These are phyloP conservation scores for Bubalus kerabau DNA, from an alignment of 2,113 vertebrate species.

Conservation along the genomic window DNA sequence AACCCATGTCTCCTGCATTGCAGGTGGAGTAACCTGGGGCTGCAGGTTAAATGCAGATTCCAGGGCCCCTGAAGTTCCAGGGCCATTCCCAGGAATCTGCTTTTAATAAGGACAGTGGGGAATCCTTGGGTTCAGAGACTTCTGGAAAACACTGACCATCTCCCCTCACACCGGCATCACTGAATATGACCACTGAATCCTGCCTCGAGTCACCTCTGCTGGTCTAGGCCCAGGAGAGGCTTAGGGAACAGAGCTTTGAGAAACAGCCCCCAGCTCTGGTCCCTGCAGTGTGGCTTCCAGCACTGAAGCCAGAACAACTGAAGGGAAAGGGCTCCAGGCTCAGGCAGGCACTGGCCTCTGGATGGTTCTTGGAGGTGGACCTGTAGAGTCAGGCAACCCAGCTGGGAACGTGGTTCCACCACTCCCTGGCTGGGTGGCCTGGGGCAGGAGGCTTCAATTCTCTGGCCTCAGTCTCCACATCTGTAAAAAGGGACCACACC, in stretches of 20 bases:
- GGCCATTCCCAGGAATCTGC: not conserved
- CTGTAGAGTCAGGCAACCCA: no score
- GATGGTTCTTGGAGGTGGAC: not conserved
- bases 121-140: not conserved
- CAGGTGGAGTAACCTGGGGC: not conserved
- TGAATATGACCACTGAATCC: not conserved
- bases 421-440: not conserved
- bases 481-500: not conserved
- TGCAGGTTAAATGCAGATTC: not conserved
- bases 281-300: not conserved
- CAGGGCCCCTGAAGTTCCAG: not conserved
- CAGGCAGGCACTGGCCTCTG: not conserved
- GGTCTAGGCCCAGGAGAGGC: not conserved
- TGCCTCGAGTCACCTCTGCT: no score
- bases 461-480: not conserved
- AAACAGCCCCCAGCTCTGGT: not conserved
- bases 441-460: not conserved
- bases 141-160: not conserved
- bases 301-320: not conserved
- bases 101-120: not conserved
- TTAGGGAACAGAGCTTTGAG: not conserved
- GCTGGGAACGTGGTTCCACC: not conserved
- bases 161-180: not conserved
- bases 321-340: not conserved
- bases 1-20: not conserved